Conservation (phyloP, 1,140 invertebrate genomes). For the Potamilus streckersoni region DNA sequence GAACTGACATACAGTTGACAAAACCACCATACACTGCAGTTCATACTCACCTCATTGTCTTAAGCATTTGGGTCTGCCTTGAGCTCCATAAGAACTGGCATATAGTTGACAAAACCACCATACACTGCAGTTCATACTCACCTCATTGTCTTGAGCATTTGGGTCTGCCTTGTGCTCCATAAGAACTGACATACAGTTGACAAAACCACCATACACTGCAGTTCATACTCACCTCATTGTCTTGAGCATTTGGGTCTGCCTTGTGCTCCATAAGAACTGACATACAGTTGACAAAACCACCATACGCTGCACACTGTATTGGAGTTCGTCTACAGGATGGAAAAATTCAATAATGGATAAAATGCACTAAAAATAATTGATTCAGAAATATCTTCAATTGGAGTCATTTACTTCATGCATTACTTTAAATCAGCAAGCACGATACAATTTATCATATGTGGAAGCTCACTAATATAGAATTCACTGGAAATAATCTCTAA, state of each 20-base stretch:
- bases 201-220: conserved; percentile 67
- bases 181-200: conserved; percentile 68
- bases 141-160: conserved; percentile 66
- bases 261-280: conserved; percentile 66
- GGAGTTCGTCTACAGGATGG: conserved; percentile 59
- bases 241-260: conserved; percentile 63
- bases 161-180: conserved; percentile 65
- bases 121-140: conserved; percentile 65
- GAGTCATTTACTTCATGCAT: too few relatives aligned
- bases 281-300: conserved; percentile 68
- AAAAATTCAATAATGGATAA: too few relatives aligned
- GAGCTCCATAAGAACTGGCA: conserved; percentile 67
- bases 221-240: conserved; percentile 62
- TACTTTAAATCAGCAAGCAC: too few relatives aligned
- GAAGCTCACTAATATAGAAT: too few relatives aligned
- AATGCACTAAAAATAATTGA: too few relatives aligned
- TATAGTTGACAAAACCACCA: conserved; percentile 68
- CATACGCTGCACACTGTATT: conserved; percentile 68
- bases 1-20: conserved; percentile 67
- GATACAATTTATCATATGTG: too few relatives aligned
- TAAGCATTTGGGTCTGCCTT: conserved; percentile 63
- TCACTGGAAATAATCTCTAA: too few relatives aligned
- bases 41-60: too few relatives aligned
- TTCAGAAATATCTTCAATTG: too few relatives aligned
- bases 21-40: too few relatives aligned